These are phyloP conservation scores for Junonia oenone DNA, from an alignment of 2,888 invertebrate species.

Conservation along the genomic window DNA sequence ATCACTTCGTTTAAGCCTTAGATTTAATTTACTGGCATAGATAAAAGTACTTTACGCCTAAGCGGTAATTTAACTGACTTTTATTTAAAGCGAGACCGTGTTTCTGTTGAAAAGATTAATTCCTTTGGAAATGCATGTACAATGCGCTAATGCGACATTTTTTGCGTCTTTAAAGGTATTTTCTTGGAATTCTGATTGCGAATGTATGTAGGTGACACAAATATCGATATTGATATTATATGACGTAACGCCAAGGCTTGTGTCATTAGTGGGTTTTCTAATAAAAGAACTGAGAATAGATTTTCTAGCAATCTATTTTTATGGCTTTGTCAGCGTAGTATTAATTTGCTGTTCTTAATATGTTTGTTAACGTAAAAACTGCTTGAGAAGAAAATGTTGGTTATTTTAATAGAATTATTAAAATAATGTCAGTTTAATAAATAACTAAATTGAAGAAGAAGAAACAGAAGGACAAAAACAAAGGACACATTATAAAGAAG, in stretches of 20 bases:
- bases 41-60: conserved; percentile 10
- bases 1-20: background rate
- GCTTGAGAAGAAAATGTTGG: background rate
- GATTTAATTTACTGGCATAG: conserved; percentile 16
- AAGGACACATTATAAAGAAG: no score
- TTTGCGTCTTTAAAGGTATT: background rate
- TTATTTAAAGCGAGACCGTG: background rate
- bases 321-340: no score
- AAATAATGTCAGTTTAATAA: no score
- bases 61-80: conserved; percentile 10
- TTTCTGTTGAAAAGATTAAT: background rate
- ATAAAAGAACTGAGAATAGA: background rate
- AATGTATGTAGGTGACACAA: background rate
- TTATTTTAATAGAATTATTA: no score
- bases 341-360: no score
- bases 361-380: no score
- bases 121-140: background rate
- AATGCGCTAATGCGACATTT: background rate
- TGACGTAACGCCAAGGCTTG: background rate
- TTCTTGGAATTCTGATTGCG: background rate
- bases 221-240: background rate
- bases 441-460: no score
- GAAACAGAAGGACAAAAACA: no score
- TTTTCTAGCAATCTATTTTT: background rate
- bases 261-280: background rate